Evolutionary conservation across 2,888 invertebrate species (phyloP).

Genomic region (Epiperipatus broadwayi): DNA sequence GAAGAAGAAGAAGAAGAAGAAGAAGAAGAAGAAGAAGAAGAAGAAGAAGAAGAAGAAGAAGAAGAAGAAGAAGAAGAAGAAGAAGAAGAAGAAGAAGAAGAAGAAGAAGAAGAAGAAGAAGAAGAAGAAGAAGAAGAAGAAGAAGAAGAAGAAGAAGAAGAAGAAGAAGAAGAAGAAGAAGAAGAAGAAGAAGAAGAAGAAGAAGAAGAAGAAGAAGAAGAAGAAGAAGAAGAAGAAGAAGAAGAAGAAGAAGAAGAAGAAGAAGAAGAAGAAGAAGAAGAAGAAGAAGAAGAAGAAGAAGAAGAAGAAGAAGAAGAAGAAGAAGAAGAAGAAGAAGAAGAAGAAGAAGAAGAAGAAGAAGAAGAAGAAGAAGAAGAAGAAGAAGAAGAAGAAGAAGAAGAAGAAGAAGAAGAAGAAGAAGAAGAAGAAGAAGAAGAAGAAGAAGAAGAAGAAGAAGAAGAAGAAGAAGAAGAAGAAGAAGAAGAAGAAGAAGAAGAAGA

Average conservation of each 20-base stretch:
- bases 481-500: too few species aligned
- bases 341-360: neutral
- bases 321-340: too few species aligned
- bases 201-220: neutral
- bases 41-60: neutral
- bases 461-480: too few species aligned
- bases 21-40: neutral
- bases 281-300: neutral
- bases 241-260: neutral
- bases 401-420: neutral
- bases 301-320: neutral
- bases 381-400: neutral
- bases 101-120: neutral
- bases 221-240: neutral
- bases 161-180: slow-evolving; percentile 1
- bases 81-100: neutral
- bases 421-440: too few species aligned
- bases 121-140: neutral
- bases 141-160: neutral
- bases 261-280: too few species aligned
- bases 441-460: too few species aligned
- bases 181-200: slow-evolving; percentile 3
- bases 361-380: neutral
- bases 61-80: too few species aligned
- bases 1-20: neutral